Base-by-base conservation (phyloP, 35 echinoderm and acorn worm species). In the Lytechinus variegatus region DNA sequence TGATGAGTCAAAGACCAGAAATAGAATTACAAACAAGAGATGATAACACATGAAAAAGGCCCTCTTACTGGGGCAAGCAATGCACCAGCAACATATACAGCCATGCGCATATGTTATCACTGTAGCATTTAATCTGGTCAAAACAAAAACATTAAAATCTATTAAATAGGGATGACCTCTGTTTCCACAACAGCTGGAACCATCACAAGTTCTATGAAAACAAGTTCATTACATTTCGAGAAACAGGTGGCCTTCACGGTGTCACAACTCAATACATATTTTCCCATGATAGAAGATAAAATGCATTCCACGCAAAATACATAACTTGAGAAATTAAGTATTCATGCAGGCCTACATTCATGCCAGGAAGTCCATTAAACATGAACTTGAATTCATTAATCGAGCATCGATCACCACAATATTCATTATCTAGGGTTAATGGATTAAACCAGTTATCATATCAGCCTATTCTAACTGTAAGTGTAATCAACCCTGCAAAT, bases 231-330 rank as follows among this genome's bases (percentile, higher is more conserved):
- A 90, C 9, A 10, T 27, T 54, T 54, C 12, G 24, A 44, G 33
- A 12, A 90, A 90, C 88, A 90, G 88, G 88, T 90, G 88, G 66
- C 66, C 66, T 79, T 79, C 66, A 79, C 66, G 66, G 66, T 79
- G 19, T 79, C 66, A 79, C 66, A 79, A 24, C 66, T 79, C 66
- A 79, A 79, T 79, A 21, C n/a, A 6, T 16, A 71, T 16, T 21
- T 58, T 11, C 13, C 56, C 5, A 58, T 56, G 55, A n/a, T 24
- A 79, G 19, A 79, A 24, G 19, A 79, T 79, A 24, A 14, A 79
- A 79, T 79, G 66, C 2, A 27, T n/a, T 21, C 24, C 56, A n/a
- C 24, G 7, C 66, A 14, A 4, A 71, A 71, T 21, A 71, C 14
- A 16, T 71, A 71, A 21, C 24, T 21, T 71, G 61, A 5, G 24